Base-by-base conservation (phyloP, 1,140 invertebrate species). In the Bombus superbus region DNA sequence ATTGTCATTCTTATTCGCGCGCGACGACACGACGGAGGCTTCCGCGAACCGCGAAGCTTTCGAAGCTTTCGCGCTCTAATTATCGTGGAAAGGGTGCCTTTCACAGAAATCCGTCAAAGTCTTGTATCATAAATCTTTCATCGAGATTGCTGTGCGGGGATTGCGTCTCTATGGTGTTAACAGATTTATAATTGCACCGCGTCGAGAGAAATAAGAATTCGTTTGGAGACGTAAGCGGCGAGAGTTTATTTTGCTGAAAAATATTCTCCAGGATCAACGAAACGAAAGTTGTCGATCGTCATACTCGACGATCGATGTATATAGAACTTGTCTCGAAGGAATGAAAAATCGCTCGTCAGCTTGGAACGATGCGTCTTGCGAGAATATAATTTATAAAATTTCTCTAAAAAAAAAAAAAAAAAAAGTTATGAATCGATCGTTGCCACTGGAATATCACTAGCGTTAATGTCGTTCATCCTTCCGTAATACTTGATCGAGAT, bases 181-280 rank as follows among this genome's bases (percentile, higher is more conserved):
- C 18, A 53, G 59, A 62, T 62, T 62, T 62, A 11, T 4, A n/a
- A 62, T 62, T 11, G 28, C 28, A 13, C 1, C 28, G 11, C 11
- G 5, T 62, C 59, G 59, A n/a, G 59, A n/a, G 28, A 59, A 9
- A 0, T 3, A 10, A 10, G 10, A n/a, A n/a, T 62, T n/a, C 28
- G 13, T n/a, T 62, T n/a, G 0, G 11, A n/a, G n/a, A 62, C 25
- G 59, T 62, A 62, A 62, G 59, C 13, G 0, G 10, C 28, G 3
- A 62, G 4, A n/a, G 11, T 62, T 11, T n/a, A n/a, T 28, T 62
- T 62, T n/a, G 28, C 59, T n/a, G 4, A 13, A 28, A 62, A 28
- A 3, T n/a, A 28, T 10, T 0, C 9, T 9, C 0, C 57, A 28
- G 8, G 1, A 10, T 59, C 25, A 0, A 59, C 1, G 3, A 59